Evolutionary conservation across 2,797 vertebrate genomes (phyloP), one percentile per base, ranked within the genome.

Genomic region (Coendou prehensilis): DNA sequence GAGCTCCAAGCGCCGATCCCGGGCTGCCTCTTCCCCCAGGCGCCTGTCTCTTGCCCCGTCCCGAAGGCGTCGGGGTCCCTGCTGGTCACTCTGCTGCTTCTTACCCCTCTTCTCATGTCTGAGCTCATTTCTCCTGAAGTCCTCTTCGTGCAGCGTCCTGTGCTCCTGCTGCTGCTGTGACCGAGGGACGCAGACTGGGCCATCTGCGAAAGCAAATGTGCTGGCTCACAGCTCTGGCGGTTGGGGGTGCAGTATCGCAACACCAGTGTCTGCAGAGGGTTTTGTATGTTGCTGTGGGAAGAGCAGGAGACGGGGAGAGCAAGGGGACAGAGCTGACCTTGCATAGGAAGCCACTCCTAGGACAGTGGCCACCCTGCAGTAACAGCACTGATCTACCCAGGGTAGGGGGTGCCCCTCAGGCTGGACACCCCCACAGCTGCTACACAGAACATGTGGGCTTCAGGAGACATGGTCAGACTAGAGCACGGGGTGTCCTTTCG

Each of bases 1-100:
- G 20, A 23, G 13, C 41, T 20, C 1, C 6, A 9, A 41, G 0
- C 2, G 1, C 9, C 10, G 50, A 13, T 0, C 37, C n/a, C 0
- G 0, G 30, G 14, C 56, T 52, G 11, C 41, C 45, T 47, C 41
- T 45, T 23, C 67, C 20, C 37, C 30, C 1, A 9, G 37, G 69
- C 30, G 6, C 37, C 17, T 11, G 9, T 23, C 69, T 23, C 6
- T 9, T 69, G 2, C 22, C 54, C 50, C 18, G 22, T 80, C 28
- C 26, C 7, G 8, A 37, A 54, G 41, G 18, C 1, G 0, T 33
- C 6, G 18, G 6, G 9, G 33, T 23, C 9, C 6, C 8, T 37
- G 45, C 54, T 10, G 2, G 69, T 22, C 64, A 11, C 15, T n/a
- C 6, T 2, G 7, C 54, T 50, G 30, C 47, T 73, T 28, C 57